Base-by-base conservation (phyloP, 2,888 invertebrate species). In the Cyaniris semiargus region DNA sequence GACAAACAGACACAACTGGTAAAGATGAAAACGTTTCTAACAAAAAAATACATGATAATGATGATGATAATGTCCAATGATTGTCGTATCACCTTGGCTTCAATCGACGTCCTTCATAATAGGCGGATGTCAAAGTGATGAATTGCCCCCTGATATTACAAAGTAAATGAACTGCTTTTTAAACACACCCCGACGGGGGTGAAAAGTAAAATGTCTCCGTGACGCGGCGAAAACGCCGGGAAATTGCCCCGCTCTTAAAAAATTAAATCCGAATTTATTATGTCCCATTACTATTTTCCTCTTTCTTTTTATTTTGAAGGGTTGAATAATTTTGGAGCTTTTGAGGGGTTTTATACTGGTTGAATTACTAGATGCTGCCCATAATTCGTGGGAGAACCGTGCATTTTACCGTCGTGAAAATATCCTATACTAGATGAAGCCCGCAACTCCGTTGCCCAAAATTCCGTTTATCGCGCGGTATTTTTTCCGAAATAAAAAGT, bases 101-200 rank as follows among this genome's bases (percentile, higher is more conserved):
- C 84, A 85, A 89, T 89, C 87, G 88, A 87, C 87, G 84, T 86
- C 84, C 83, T 84, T 83, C 85, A 86, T 86, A 85, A 85, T 83
- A 83, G 86, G 85, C 84, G 85, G 85, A 86, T 88, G 89, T 88
- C 89, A 87, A 81, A 79, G 84, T 91, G 92, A 93, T 92, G 88
- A 89, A 92, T 92, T 87, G 85, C 87, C 80, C 80, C 74, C 81
- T 83, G 85, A 89, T 90, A 91, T 92, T 90, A 90, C 87, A 88
- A 88, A 89, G 86, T 87, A 89, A 90, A 92, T 90, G 85, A 90
- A 90, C 88, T 88, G 84, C 84, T 84, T 86, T 86, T 88, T 86
- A 86, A 88, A 86, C 84, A 84, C 84, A 83, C 85, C 84, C 84
- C 82, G 81, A 82, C 15, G 48, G 84, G 85, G 83, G 83, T 80